Percentiles rank a stretch among this genome's conserved stretches.
Conservation (phyloP, 92 coral and sea anemone species). For the Porites rus region DNA sequence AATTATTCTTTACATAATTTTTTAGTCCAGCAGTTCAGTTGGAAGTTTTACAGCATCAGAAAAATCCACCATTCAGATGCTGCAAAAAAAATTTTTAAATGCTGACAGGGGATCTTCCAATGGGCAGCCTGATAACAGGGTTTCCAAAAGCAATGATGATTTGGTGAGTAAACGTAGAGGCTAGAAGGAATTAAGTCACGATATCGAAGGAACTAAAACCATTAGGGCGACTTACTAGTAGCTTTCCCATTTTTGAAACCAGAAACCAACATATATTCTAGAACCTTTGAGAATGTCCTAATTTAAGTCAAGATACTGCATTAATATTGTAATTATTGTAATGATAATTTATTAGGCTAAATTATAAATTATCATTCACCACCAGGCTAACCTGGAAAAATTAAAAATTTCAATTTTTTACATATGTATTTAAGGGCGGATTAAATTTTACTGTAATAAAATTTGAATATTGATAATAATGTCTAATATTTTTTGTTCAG, state of each 20-base stretch:
- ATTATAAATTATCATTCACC: too few relatives aligned
- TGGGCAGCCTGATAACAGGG: slow-evolving; percentile 40
- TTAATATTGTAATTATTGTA: too few relatives aligned
- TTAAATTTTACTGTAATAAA: not conserved
- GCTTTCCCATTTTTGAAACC: too few relatives aligned
- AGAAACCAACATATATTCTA: too few relatives aligned
- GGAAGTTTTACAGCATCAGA: slow-evolving; percentile 13
- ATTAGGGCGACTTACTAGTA: not conserved
- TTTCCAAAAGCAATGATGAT: slow-evolving; percentile 62
- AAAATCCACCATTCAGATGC: slow-evolving; percentile 19
- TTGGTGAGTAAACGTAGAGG: slow-evolving; percentile 35
- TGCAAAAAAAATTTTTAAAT: slow-evolving; percentile 22
- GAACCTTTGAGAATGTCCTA: too few relatives aligned
- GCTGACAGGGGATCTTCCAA: not conserved
- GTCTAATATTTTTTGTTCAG: not conserved
- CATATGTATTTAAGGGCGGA: not conserved
- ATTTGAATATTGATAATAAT: not conserved
- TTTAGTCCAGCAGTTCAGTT: slow-evolving; percentile 22
- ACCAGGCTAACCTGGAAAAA: too few relatives aligned
- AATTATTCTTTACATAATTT: not conserved
- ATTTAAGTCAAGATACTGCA: too few relatives aligned
- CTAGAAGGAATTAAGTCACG: too few relatives aligned
- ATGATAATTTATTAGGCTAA: too few relatives aligned
- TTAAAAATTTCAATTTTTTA: too few relatives aligned
- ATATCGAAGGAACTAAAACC: not conserved